Conservation (phyloP, 2,888 invertebrate genomes). For the Aphodius granarius region DNA sequence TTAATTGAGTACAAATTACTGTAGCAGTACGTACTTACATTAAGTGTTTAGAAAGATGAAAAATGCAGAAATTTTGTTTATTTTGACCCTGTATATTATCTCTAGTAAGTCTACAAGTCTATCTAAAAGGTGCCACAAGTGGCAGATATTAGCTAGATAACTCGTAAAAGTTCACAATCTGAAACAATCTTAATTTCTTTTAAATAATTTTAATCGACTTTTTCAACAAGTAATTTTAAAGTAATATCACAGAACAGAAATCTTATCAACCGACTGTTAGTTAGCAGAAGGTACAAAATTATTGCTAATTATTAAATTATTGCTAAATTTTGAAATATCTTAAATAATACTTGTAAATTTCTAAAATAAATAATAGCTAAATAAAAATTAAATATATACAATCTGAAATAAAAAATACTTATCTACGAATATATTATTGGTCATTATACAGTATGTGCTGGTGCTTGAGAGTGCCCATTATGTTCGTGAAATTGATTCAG, state of each 20-base stretch:
- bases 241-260: not conserved
- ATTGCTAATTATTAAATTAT: too few relatives aligned
- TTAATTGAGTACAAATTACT: not conserved
- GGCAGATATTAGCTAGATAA: not conserved
- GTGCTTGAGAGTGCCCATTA: constrained; percentile 11
- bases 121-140: not conserved
- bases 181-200: not conserved
- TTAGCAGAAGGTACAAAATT: not conserved
- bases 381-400: constrained; percentile 8
- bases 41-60: not conserved
- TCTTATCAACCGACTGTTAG: not conserved
- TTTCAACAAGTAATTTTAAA: not conserved
- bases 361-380: constrained; percentile 1
- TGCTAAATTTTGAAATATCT: not conserved
- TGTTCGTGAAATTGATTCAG: constrained; percentile 24
- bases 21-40: not conserved
- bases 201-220: not conserved
- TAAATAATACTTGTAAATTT: constrained; percentile 12
- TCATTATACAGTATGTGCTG: constrained; percentile 21
- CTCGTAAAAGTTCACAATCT: not conserved
- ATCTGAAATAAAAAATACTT: constrained; percentile 3
- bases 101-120: not conserved
- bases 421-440: not conserved
- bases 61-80: not conserved
- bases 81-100: not conserved